phyloP scores from a whole-genome alignment of 2,888 invertebrate species.

The Lasioglossum marginatum region DNA sequence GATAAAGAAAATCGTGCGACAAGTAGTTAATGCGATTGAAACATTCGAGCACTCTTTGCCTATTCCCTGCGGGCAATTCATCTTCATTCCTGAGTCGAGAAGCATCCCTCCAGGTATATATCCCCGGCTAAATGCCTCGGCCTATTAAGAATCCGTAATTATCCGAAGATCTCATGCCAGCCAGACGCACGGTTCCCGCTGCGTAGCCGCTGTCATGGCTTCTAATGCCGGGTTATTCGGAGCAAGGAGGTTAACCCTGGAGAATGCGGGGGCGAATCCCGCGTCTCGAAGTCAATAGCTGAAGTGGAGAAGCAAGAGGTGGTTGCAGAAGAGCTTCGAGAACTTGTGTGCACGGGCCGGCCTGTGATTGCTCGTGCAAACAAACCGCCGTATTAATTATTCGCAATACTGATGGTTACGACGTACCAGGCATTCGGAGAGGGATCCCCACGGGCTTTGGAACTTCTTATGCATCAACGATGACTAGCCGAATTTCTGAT shows the following conservation, averaged over 20 bases:
- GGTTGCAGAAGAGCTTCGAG: conserved; percentile 43
- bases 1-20: background rate
- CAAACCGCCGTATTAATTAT: conserved; percentile 80
- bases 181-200: conserved; percentile 56
- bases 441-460: conserved; percentile 25
- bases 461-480: conserved; percentile 55
- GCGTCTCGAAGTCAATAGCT: conserved; percentile 64
- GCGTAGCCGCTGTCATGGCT: conserved; percentile 49
- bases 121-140: conserved; percentile 23
- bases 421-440: conserved; percentile 47
- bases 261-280: conserved; percentile 60
- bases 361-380: conserved; percentile 75
- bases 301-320: conserved; percentile 47
- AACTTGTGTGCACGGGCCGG: conserved; percentile 50
- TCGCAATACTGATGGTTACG: conserved; percentile 75
- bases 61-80: background rate
- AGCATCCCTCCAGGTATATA: conserved; percentile 21
- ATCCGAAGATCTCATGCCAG: conserved; percentile 49
- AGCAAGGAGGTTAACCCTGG: conserved; percentile 62
- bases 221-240: conserved; percentile 57
- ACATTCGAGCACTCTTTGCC: background rate
- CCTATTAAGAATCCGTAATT: conserved; percentile 67
- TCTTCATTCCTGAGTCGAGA: conserved; percentile 11
- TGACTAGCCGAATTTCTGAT: conserved; percentile 47
- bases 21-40: background rate